A percentile compares a stretch with the other conserved stretches of the same genome.
Evolutionary conservation across 1,140 invertebrate genomes (phyloP).

Genomic region (Bombus sibiricus): DNA sequence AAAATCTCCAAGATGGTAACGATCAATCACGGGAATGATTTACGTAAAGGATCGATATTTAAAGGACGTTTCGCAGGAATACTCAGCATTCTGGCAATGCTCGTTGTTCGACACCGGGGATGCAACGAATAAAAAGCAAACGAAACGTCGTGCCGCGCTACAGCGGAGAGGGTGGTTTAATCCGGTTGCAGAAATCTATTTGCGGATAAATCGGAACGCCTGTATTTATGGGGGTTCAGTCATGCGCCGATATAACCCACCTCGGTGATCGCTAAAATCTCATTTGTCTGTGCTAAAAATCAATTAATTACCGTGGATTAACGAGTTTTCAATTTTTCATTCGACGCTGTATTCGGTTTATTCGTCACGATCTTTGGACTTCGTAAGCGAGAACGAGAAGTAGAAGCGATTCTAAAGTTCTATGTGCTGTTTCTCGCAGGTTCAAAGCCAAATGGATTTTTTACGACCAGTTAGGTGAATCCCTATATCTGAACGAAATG

Average conservation of each 20-base stretch:
- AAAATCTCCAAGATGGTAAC: neutral
- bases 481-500: conserved; percentile 22
- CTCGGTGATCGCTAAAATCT: neutral
- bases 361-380: neutral
- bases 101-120: neutral
- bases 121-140: conserved; percentile 14
- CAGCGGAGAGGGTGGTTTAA: neutral
- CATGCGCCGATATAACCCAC: neutral
- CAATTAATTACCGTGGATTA: conserved; percentile 2
- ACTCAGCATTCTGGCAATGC: neutral
- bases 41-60: neutral
- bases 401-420: neutral
- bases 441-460: neutral
- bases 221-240: conserved; percentile 11
- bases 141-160: neutral
- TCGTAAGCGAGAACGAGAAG: neutral
- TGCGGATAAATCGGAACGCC: conserved; percentile 20
- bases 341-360: neutral
- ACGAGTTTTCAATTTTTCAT: neutral
- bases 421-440: neutral
- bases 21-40: neutral
- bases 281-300: neutral
- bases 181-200: conserved; percentile 22
- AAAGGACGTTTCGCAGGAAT: neutral
- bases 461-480: conserved; percentile 10